A percentile compares a stretch with the other conserved stretches of the same genome.
Evolutionary conservation across 2,888 invertebrate species (phyloP).

Genomic region (Acanthosepion esculentum): DNA sequence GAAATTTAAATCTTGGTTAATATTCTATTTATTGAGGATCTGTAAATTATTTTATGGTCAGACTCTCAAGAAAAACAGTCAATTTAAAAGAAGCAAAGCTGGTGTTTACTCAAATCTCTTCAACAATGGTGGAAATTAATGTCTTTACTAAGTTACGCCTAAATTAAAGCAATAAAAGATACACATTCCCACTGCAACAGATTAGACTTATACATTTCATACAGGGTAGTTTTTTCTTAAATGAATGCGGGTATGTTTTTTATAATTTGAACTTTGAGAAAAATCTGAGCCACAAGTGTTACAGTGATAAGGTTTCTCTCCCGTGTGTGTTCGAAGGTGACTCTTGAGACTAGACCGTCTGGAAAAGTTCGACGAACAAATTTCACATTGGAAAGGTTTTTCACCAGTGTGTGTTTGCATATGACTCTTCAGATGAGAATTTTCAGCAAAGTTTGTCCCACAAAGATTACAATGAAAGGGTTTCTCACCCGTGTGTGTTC

Average conservation of each 20-base stretch:
- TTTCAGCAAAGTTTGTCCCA: slow-evolving; percentile 3
- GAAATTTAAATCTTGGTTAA: too few relatives aligned
- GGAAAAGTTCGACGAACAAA: background rate
- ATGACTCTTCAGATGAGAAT: slow-evolving; percentile 33
- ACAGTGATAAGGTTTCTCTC: slow-evolving; percentile 16
- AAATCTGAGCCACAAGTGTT: background rate
- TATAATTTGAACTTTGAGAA: slow-evolving; percentile 35
- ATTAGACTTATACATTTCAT: background rate
- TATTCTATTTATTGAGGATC: too few relatives aligned
- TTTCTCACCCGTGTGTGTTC: slow-evolving; percentile 47
- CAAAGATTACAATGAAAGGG: slow-evolving; percentile 47
- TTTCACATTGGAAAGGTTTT: slow-evolving; percentile 54
- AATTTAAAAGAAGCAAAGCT: too few relatives aligned
- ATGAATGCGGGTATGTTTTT: background rate
- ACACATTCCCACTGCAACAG: too few relatives aligned
- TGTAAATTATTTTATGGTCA: too few relatives aligned
- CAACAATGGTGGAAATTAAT: too few relatives aligned
- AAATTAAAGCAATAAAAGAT: too few relatives aligned
- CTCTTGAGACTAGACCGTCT: background rate
- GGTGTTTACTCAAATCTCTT: too few relatives aligned
- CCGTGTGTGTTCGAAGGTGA: background rate
- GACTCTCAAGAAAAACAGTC: too few relatives aligned
- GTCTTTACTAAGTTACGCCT: too few relatives aligned
- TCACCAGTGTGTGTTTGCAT: slow-evolving; percentile 54
- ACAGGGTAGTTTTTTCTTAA: background rate